Percentiles rank a stretch among this genome's conserved stretches.
These are phyloP conservation scores for Amphilophus citrinellus DNA, from an alignment of 2,113 vertebrate genomes.

Conservation along the genomic window DNA sequence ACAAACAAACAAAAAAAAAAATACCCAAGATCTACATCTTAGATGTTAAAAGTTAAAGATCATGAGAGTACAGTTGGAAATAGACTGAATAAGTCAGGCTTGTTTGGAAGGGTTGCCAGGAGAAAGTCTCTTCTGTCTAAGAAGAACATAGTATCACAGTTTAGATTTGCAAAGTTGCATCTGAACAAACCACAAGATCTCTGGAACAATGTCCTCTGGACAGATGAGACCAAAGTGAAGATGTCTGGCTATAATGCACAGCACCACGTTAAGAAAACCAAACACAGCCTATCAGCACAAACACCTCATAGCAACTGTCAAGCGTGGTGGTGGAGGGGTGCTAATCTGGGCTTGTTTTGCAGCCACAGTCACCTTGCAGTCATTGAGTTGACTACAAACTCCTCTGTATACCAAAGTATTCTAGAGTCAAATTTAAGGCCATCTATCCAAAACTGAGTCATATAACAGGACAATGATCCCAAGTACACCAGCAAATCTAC, in stretches of 20 bases:
- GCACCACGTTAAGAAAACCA: background rate
- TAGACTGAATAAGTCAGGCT: background rate
- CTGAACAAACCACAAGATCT: background rate
- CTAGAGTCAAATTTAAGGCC: background rate
- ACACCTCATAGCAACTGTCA: background rate
- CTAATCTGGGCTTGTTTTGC: background rate
- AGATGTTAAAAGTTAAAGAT: background rate
- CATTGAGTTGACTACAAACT: background rate
- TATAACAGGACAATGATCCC: background rate
- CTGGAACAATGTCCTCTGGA: background rate
- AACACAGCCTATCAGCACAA: background rate
- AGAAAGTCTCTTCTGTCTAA: background rate
- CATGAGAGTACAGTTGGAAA: background rate
- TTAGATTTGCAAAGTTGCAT: background rate
- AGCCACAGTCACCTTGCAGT: background rate
- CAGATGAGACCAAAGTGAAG: no score
- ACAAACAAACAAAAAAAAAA: fast-evolving
- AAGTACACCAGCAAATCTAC: background rate
- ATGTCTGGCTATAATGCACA: background rate
- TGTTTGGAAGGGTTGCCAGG: background rate
- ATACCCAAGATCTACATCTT: background rate
- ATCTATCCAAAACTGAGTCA: background rate
- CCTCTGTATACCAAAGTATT: background rate
- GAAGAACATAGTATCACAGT: background rate
- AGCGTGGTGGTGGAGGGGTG: background rate